Conservation (phyloP, 1,140 invertebrate species). For the Pseudachorutes palmiensis region DNA sequence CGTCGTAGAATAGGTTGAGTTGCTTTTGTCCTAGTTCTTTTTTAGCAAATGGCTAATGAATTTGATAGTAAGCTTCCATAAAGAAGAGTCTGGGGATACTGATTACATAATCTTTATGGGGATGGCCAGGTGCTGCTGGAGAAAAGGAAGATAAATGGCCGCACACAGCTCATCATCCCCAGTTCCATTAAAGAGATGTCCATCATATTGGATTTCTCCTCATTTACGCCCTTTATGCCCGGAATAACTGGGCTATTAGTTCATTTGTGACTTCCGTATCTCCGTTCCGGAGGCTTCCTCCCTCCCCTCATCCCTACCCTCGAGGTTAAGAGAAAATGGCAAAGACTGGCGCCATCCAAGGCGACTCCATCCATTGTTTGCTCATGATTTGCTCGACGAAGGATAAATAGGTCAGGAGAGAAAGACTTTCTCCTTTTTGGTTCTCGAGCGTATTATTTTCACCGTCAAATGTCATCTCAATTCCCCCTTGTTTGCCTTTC, state of each 20-base stretch:
- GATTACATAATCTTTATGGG: constrained; percentile 4
- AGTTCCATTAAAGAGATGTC: constrained; percentile 5
- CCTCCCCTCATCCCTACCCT: background rate
- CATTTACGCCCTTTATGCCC: background rate
- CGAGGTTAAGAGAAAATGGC: background rate
- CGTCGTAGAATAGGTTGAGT: no score
- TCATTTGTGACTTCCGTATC: background rate
- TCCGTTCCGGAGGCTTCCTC: background rate
- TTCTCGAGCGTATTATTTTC: background rate
- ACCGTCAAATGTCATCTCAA: constrained; percentile 3
- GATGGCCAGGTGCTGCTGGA: background rate
- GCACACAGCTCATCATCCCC: background rate
- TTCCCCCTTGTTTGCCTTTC: background rate
- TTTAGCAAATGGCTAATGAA: no score
- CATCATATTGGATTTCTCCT: constrained; percentile 4
- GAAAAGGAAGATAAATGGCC: constrained; percentile 3
- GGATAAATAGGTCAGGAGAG: constrained; percentile 8
- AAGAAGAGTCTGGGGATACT: background rate
- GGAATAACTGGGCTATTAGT: background rate
- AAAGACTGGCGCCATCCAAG: background rate
- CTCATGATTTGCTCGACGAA: background rate
- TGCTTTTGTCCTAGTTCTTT: no score
- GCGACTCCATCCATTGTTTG: background rate
- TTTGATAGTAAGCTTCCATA: no score
- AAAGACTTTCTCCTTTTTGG: background rate